These are phyloP conservation scores for Synanthedon formicaeformis DNA, from an alignment of 2,888 invertebrate species.

Conservation along the genomic window DNA sequence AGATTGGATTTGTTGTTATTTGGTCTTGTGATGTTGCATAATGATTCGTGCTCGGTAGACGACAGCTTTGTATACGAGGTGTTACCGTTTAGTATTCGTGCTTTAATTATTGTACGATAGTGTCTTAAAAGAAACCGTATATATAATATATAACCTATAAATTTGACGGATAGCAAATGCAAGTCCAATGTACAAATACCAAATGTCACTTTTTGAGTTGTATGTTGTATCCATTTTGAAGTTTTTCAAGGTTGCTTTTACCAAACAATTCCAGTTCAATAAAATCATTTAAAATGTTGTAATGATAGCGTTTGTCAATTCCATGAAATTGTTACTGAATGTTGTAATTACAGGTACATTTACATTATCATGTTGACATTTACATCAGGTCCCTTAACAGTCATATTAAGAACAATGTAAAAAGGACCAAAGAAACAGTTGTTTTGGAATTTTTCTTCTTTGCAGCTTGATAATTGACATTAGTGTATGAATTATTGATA, in stretches of 20 bases:
- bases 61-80: slow-evolving; percentile 20
- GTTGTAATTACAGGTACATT: background rate
- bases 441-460: too few species aligned
- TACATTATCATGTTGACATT: background rate
- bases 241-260: slow-evolving; percentile 39
- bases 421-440: too few species aligned
- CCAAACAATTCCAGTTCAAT: slow-evolving; percentile 12
- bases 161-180: slow-evolving; percentile 40
- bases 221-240: slow-evolving; percentile 24
- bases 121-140: slow-evolving; percentile 19
- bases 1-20: slow-evolving; percentile 55
- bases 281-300: slow-evolving; percentile 14
- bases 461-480: too few species aligned
- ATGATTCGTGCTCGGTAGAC: slow-evolving; percentile 38
- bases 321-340: background rate
- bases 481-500: too few species aligned
- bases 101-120: slow-evolving; percentile 13
- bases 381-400: background rate
- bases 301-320: slow-evolving; percentile 6
- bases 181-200: slow-evolving; percentile 55
- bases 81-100: slow-evolving; percentile 20
- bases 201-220: slow-evolving; percentile 27
- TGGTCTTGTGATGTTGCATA: slow-evolving; percentile 44
- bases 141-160: slow-evolving; percentile 49
- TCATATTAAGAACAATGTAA: background rate